A percentile compares a stretch with the other conserved stretches of the same genome.
Conservation (phyloP, 2,113 vertebrate species). For the Heterotis niloticus region DNA sequence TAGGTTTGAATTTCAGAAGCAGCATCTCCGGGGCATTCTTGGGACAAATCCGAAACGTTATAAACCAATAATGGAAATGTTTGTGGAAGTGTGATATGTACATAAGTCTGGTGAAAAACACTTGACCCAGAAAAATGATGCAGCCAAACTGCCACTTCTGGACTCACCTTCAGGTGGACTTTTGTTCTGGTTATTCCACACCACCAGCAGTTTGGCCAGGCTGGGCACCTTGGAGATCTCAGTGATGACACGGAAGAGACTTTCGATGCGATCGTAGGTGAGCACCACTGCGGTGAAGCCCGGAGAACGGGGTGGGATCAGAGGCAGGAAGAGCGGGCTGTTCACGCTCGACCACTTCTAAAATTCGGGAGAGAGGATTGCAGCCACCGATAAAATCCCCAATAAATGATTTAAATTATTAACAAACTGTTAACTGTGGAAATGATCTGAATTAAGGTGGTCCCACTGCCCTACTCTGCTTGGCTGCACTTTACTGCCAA, state of each 20-base stretch:
- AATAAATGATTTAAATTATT: too few relatives aligned
- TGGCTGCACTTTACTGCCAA: too few relatives aligned
- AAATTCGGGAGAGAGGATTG: constrained; percentile 4
- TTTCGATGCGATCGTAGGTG: constrained; percentile 93
- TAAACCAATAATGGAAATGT: not conserved
- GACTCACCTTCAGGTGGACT: constrained; percentile 88
- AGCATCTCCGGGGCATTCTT: too few relatives aligned
- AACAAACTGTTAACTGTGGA: too few relatives aligned
- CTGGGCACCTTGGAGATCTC: constrained; percentile 97
- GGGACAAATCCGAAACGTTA: too few relatives aligned
- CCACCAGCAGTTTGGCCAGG: constrained; percentile 88
- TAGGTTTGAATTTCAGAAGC: too few relatives aligned
- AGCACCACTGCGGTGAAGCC: constrained; percentile 95
- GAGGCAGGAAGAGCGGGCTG: constrained; percentile 90
- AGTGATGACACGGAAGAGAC: constrained; percentile 94
- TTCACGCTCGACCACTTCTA: constrained; percentile 95
- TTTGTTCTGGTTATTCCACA: constrained; percentile 99
- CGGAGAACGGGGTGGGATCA: constrained; percentile 90
- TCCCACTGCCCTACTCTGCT: too few relatives aligned
- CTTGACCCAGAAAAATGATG: not conserved
- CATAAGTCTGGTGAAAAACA: not conserved
- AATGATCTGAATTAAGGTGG: too few relatives aligned
- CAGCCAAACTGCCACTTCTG: too few relatives aligned
- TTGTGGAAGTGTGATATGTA: not conserved
- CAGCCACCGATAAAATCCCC: too few relatives aligned